Base-by-base conservation (phyloP, 1,140 invertebrate species). In the Drosophila micromelanica region DNA sequence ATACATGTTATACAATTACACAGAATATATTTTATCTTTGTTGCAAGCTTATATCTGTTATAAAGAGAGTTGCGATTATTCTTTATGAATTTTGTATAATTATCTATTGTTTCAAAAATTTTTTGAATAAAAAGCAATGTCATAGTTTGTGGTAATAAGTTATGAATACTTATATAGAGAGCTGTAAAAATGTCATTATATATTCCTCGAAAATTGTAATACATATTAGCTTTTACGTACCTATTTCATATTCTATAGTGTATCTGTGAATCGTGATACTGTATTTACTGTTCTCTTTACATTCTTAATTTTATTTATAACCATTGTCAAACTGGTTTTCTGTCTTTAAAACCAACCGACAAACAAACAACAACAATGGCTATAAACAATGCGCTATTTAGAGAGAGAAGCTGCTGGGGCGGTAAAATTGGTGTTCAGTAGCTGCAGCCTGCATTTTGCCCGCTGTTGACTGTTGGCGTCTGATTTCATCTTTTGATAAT, bases 401-500 rank as follows among this genome's bases (percentile, higher is more conserved):
- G 37, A 27, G n/a, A 32, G 55, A 68, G 45, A 38, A 30, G 11
- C 23, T 63, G 13, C 37, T 23, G 27, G 13, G 40, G 48, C 56
- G 68, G 42, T 35, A 37, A 27, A 63, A 49, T 23, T 48, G 32
- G 62, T 43, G 11, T 59, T 60, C 42, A 20, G 56, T 60, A 60
- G 57, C 35, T 69, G 38, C 46, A 55, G 40, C 40, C 40, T 35
- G 45, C 55, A 51, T 45, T 42, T 52, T 52, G 56, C 55, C 46
- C 17, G 45, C 35, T 65, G 46, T 32, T 30, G 32, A 20, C 27
- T 59, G 65, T 70, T 70, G 67, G 40, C 52, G 52, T 78, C 65
- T 81, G 74, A 78, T 87, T 87, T 87, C 82, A 86, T 81, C 82
- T 81, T 69, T 78, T 62, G 70, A 81, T 81, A 86, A 87, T 86